Conservation (phyloP, 92 coral and sea anemone species). For the Zoanthus sansibaricus region DNA sequence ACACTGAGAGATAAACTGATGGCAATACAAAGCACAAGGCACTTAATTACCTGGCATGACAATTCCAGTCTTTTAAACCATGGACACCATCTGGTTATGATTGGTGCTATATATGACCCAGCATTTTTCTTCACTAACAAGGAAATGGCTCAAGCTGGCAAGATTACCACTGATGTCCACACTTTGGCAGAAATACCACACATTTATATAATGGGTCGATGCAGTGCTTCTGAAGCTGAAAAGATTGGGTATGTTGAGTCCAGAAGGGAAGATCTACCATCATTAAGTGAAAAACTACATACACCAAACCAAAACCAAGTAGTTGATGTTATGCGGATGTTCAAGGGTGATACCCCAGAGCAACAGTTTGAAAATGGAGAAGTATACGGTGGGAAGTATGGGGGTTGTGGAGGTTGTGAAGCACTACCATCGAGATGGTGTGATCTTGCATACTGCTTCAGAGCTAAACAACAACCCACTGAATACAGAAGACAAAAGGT, state of each 20-base stretch:
- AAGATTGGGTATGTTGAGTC: conserved; percentile 46
- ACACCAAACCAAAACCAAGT: conserved; percentile 9
- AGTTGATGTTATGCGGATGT: conserved; percentile 40
- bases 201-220: conserved; percentile 54
- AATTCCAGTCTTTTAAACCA: neutral
- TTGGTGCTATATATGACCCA: conserved; percentile 42
- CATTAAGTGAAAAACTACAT: conserved; percentile 23
- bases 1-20: neutral
- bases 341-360: conserved; percentile 49
- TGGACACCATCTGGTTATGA: neutral
- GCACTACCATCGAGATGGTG: conserved; percentile 24
- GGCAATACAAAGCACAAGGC: neutral
- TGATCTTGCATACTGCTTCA: conserved; percentile 32
- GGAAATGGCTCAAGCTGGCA: conserved; percentile 32
- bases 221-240: conserved; percentile 53
- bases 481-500: conserved; percentile 24
- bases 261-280: conserved; percentile 41
- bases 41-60: neutral
- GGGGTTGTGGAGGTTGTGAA: conserved; percentile 45
- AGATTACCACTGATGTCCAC: conserved; percentile 18
- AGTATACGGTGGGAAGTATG: conserved; percentile 43
- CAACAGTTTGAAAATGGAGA: conserved; percentile 57
- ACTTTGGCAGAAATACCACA: conserved; percentile 57
- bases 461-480: conserved; percentile 1
- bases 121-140: conserved; percentile 39